These are phyloP conservation scores for Hippocampus barbouri DNA, from an alignment of 2,113 vertebrate species.

Conservation along the genomic window DNA sequence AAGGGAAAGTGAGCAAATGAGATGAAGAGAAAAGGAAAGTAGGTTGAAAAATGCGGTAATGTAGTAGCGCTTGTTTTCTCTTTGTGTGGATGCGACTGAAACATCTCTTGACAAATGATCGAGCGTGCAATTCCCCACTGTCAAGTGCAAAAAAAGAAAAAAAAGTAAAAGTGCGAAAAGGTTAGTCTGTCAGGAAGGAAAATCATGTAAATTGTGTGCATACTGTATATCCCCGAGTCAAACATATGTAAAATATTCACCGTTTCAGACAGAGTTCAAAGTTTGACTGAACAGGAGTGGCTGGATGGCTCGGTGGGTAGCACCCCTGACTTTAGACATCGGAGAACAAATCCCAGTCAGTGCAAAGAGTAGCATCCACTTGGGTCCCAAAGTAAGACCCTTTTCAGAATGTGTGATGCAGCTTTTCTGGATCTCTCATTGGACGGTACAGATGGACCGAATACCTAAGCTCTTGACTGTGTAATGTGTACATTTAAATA, in stretches of 20 bases:
- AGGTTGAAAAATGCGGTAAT: conserved; percentile 56
- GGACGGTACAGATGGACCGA: not conserved
- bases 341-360: no score
- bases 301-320: no score
- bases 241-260: not conserved
- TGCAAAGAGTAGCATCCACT: no score
- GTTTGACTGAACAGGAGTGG: not conserved
- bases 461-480: not conserved
- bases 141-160: conserved; percentile 19
- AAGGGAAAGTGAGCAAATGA: conserved; percentile 33
- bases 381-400: no score
- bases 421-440: not conserved
- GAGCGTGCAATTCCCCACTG: conserved; percentile 30
- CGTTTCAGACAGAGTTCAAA: not conserved
- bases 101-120: conserved; percentile 22
- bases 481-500: not conserved
- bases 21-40: conserved; percentile 25
- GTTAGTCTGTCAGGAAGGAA: conserved; percentile 6
- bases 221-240: not conserved
- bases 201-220: not conserved
- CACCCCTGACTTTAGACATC: no score
- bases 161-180: not conserved
- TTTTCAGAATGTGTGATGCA: not conserved
- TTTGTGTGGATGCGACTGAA: conserved; percentile 48
- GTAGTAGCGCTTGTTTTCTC: conserved; percentile 43